phyloP scores from a whole-genome alignment of 2,797 vertebrate species.

The Pogoniulus pusillus region DNA sequence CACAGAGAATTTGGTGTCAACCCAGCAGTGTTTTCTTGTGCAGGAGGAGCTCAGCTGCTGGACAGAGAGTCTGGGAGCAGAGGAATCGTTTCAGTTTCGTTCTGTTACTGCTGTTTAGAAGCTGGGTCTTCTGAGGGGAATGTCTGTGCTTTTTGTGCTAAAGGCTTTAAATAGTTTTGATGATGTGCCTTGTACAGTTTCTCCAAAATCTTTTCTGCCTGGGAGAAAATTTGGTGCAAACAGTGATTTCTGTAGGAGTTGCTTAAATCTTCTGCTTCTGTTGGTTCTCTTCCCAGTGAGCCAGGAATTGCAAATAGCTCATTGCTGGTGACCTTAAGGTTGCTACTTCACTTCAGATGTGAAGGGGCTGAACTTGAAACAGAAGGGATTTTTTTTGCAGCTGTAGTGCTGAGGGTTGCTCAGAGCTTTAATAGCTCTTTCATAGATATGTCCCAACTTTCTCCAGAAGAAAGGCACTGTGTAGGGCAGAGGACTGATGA shows the following conservation, averaged over 20 bases:
- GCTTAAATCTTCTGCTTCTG: background rate
- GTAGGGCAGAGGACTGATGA: background rate
- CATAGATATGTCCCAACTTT: background rate
- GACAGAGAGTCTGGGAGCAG: background rate
- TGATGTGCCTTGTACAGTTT: background rate
- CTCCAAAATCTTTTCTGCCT: background rate
- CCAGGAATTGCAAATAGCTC: background rate
- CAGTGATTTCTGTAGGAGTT: background rate
- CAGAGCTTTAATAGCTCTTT: background rate
- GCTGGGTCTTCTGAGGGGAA: background rate
- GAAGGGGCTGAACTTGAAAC: background rate
- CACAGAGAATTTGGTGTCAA: background rate
- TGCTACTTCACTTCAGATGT: background rate
- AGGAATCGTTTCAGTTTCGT: background rate
- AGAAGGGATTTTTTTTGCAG: background rate
- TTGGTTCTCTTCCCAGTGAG: background rate
- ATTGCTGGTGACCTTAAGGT: background rate
- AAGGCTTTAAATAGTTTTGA: background rate
- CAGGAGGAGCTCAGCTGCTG: background rate
- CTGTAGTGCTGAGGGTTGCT: background rate
- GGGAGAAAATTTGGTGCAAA: background rate
- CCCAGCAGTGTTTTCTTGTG: accelerated
- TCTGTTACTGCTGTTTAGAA: background rate
- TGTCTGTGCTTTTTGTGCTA: background rate
- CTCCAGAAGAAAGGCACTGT: background rate